phyloP scores from a whole-genome alignment of 2,888 invertebrate genomes.

The Andrena flavipes region DNA sequence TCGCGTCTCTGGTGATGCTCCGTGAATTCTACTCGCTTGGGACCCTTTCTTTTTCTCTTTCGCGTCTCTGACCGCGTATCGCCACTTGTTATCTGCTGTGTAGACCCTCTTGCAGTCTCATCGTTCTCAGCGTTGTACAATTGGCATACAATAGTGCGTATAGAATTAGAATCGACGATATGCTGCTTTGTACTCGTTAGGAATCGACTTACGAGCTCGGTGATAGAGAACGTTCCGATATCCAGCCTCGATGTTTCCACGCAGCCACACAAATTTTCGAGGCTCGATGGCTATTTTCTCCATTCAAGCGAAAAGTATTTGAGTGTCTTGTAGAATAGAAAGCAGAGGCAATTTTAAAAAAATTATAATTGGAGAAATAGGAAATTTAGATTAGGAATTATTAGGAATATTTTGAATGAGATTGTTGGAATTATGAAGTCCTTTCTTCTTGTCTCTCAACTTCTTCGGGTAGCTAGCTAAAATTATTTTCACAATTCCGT shows the following conservation, averaged over 20 bases:
- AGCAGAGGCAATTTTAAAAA: too few relatives aligned
- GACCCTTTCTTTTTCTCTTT: conserved; percentile 29
- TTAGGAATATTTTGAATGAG: neutral
- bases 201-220: conserved; percentile 59
- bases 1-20: conserved; percentile 33
- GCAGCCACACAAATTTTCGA: conserved; percentile 10
- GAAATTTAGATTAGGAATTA: too few relatives aligned
- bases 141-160: conserved; percentile 69
- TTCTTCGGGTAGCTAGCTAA: neutral
- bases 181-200: conserved; percentile 66
- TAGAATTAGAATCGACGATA: conserved; percentile 66
- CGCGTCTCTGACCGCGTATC: conserved; percentile 46
- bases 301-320: too few relatives aligned
- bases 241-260: conserved; percentile 22
- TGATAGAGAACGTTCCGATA: conserved; percentile 16
- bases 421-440: neutral
- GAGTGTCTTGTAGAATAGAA: too few relatives aligned
- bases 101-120: conserved; percentile 51
- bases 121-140: conserved; percentile 55
- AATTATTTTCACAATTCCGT: neutral
- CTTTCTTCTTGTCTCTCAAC: neutral
- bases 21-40: conserved; percentile 39
- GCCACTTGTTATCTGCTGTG: conserved; percentile 60
- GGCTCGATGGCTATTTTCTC: neutral
- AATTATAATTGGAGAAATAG: too few relatives aligned